Evolutionary conservation across 2,113 vertebrate species (phyloP).

Genomic region (Grallaria varia): DNA sequence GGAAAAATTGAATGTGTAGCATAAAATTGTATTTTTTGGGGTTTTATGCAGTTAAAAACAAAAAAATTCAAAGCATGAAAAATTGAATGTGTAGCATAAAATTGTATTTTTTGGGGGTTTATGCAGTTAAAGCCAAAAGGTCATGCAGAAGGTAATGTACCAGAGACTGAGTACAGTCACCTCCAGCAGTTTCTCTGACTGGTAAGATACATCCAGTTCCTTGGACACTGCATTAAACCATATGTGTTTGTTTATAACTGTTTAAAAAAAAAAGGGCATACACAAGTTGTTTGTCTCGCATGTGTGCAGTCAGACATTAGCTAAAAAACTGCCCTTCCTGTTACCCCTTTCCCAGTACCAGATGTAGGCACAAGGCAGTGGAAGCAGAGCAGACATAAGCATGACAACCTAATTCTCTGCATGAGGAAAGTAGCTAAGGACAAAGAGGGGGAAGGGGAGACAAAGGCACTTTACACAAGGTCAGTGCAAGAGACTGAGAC

Average conservation of each 20-base stretch:
- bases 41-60: not conserved
- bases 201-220: not conserved
- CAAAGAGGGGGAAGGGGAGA: not conserved
- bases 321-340: constrained; percentile 56
- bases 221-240: not conserved
- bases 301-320: constrained; percentile 13
- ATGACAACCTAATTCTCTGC: constrained; percentile 48
- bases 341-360: constrained; percentile 43
- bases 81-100: not conserved
- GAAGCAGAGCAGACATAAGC: constrained; percentile 58
- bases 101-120: not conserved
- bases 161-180: not conserved
- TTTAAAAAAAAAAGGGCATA: not conserved
- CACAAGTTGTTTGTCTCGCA: constrained; percentile 19
- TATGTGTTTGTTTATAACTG: constrained; percentile 15
- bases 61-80: not conserved
- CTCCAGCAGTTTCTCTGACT: not conserved
- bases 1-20: not conserved
- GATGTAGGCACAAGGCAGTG: constrained; percentile 26
- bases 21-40: not conserved
- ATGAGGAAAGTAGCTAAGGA: not conserved
- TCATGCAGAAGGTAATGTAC: not conserved
- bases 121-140: not conserved
- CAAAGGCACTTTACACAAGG: constrained; percentile 27
- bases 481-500: constrained; percentile 53